These are phyloP conservation scores for Schizopygopsis pylzovi DNA, from an alignment of 2,797 vertebrate genomes.

Conservation along the genomic window DNA sequence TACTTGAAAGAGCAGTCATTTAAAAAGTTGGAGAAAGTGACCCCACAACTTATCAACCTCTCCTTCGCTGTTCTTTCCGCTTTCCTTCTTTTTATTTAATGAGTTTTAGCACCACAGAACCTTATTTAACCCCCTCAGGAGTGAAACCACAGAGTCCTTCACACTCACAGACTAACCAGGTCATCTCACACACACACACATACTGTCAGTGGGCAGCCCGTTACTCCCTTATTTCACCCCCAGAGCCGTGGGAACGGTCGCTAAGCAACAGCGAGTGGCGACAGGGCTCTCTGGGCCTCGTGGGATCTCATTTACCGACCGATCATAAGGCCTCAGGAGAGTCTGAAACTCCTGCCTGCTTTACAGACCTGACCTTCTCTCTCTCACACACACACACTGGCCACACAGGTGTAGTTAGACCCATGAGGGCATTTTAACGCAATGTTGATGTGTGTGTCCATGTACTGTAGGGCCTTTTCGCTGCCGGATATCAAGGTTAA, in stretches of 20 bases:
- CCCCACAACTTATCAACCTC: slow-evolving; percentile 44
- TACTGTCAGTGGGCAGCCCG: slow-evolving; percentile 40
- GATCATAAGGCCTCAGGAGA: slow-evolving; percentile 49
- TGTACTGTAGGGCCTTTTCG: slow-evolving; percentile 13
- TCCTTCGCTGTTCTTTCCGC: slow-evolving; percentile 14
- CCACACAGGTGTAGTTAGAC: slow-evolving; percentile 32
- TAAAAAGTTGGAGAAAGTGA: slow-evolving; percentile 42
- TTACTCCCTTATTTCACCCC: slow-evolving; percentile 43
- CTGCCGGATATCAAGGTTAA: slow-evolving; percentile 45
- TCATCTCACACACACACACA: slow-evolving; percentile 34
- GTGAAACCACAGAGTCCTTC: slow-evolving; percentile 45
- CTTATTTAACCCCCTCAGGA: slow-evolving; percentile 43
- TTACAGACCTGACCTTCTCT: slow-evolving; percentile 45
- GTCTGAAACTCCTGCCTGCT: slow-evolving; percentile 47
- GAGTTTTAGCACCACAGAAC: slow-evolving; percentile 52
- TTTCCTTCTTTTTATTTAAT: slow-evolving; percentile 46
- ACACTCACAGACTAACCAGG: slow-evolving; percentile 53
- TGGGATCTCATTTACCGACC: slow-evolving; percentile 76
- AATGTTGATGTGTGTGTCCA: slow-evolving; percentile 16
- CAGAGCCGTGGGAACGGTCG: slow-evolving; percentile 69
- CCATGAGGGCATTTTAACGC: slow-evolving; percentile 30
- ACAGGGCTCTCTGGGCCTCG: slow-evolving; percentile 70
- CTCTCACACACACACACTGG: not conserved
- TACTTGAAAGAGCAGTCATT: slow-evolving; percentile 42
- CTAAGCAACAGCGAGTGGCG: slow-evolving; percentile 73